A percentile compares a stretch with the other conserved stretches of the same genome.
Conservation (phyloP, 2,888 invertebrate species). For the Andrena flavipes region DNA sequence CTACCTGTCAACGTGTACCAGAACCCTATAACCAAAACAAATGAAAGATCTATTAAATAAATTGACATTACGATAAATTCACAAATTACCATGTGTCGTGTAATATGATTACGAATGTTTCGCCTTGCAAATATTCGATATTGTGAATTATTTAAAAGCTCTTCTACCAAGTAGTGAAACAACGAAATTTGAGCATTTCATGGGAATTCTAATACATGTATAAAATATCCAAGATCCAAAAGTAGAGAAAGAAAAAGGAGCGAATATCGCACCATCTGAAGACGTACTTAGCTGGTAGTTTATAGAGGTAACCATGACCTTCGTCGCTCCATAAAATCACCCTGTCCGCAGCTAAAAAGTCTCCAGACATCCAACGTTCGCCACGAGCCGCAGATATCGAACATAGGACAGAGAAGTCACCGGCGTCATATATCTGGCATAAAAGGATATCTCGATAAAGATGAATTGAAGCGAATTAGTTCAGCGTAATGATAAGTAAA, state of each 20-base stretch:
- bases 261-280: neutral
- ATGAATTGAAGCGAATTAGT: slow-evolving; percentile 1
- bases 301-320: slow-evolving; percentile 98
- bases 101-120: slow-evolving; percentile 27
- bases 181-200: slow-evolving; percentile 22
- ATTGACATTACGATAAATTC: slow-evolving; percentile 30
- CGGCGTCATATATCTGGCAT: slow-evolving; percentile 90
- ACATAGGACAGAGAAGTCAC: slow-evolving; percentile 98
- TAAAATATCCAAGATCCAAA: slow-evolving; percentile 17
- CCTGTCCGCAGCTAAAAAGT: slow-evolving; percentile 95
- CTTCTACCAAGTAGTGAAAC: slow-evolving; percentile 26
- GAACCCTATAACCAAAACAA: slow-evolving; percentile 81
- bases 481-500: neutral
- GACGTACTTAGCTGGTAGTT: slow-evolving; percentile 97
- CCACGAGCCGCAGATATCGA: slow-evolving; percentile 95
- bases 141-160: slow-evolving; percentile 23
- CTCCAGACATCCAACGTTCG: slow-evolving; percentile 98
- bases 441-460: slow-evolving; percentile 13
- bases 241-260: slow-evolving; percentile 26
- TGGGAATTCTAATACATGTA: slow-evolving; percentile 9
- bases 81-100: slow-evolving; percentile 18
- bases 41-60: slow-evolving; percentile 69
- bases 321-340: slow-evolving; percentile 98
- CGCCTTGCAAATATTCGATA: slow-evolving; percentile 21
- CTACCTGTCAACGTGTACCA: slow-evolving; percentile 81